Evolutionary conservation across 2,113 vertebrate genomes (phyloP).

Genomic region (Capra hircus): DNA sequence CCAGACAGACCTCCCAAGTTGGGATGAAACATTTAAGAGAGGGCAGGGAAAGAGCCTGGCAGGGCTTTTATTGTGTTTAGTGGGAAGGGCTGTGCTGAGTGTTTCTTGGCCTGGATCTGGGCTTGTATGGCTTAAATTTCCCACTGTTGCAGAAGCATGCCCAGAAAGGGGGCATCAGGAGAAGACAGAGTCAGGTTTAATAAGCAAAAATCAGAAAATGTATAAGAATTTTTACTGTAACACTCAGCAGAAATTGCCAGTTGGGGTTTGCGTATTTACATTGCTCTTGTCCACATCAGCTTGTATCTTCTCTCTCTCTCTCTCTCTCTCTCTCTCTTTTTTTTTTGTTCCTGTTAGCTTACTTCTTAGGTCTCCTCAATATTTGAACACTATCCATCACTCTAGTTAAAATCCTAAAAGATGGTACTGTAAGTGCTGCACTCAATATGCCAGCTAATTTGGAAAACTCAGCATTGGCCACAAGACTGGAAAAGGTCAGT

Average conservation of each 20-base stretch:
- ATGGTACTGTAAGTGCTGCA: not conserved
- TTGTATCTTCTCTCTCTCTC: not conserved
- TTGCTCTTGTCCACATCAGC: not conserved
- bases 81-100: too few relatives aligned
- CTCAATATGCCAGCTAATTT: not conserved
- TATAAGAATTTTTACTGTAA: not conserved
- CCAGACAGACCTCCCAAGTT: not conserved
- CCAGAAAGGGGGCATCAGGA: not conserved
- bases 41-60: not conserved
- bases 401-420: not conserved
- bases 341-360: not conserved
- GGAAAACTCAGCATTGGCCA: not conserved
- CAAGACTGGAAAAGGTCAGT: not conserved
- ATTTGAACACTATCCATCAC: too few relatives aligned
- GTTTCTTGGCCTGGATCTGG: not conserved
- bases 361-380: not conserved
- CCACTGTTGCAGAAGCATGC: not conserved
- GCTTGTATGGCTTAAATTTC: not conserved
- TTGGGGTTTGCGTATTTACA: rapidly evolving
- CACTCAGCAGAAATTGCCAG: not conserved
- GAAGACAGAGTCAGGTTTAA: not conserved
- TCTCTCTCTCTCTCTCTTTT: not conserved
- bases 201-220: not conserved
- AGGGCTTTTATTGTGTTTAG: not conserved
- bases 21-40: not conserved